Evolutionary conservation across 2,113 vertebrate genomes (phyloP).

Genomic region (Tachuris rubrigastra): DNA sequence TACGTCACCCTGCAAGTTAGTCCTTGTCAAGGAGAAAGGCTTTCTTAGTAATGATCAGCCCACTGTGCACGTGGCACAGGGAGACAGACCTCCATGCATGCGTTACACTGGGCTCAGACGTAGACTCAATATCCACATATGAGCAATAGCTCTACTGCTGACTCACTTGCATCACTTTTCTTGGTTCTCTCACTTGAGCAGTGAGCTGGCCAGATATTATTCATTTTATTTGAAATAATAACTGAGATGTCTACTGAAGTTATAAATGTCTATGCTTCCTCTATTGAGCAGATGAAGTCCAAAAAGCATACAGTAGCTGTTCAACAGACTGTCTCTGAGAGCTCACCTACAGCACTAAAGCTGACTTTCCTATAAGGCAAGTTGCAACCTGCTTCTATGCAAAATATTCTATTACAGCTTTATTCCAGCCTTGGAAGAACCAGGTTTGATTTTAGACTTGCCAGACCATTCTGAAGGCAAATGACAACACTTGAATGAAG

Average conservation of each 20-base stretch:
- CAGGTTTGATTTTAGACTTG: neutral
- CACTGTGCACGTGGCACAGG: neutral
- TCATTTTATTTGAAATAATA: slow-evolving; percentile 28
- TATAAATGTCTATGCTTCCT: neutral
- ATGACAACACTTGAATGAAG: neutral
- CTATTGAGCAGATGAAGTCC: neutral
- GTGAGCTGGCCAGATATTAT: slow-evolving; percentile 18
- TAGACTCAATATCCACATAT: neutral
- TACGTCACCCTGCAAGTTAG: neutral
- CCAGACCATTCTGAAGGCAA: neutral
- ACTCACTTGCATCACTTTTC: neutral
- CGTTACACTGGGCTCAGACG: neutral
- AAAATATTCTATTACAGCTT: neutral
- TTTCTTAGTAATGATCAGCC: neutral
- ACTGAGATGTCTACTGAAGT: neutral
- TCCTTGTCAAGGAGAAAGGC: neutral
- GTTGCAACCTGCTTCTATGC: neutral
- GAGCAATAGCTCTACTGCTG: slow-evolving; percentile 29
- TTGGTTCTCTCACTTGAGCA: neutral
- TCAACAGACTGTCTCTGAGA: neutral
- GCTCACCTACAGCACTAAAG: neutral
- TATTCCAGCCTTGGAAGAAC: neutral
- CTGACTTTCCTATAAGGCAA: neutral
- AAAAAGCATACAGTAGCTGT: neutral
- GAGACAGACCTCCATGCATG: neutral